Percentiles rank a stretch among this genome's conserved stretches.
phyloP scores from a whole-genome alignment of 2,797 vertebrate genomes.

The Dallia pectoralis region DNA sequence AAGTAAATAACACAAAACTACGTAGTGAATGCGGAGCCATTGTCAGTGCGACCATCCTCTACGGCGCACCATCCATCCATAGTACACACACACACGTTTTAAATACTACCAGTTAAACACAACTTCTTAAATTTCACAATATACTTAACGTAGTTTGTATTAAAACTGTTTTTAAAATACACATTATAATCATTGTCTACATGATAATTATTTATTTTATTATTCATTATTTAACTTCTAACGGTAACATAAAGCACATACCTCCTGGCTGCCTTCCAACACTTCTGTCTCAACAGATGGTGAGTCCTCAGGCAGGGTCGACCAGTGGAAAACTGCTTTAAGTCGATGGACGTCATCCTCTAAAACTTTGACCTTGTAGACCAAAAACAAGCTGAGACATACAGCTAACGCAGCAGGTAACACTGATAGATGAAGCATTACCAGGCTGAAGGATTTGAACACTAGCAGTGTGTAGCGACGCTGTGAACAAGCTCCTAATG shows the following conservation, averaged over 20 bases:
- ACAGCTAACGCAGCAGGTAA: constrained; percentile 55
- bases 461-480: constrained; percentile 53
- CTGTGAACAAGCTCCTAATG: constrained; percentile 26
- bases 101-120: too few relatives aligned
- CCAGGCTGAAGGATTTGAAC: constrained; percentile 35
- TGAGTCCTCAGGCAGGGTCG: constrained; percentile 64
- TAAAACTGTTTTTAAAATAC: too few relatives aligned
- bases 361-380: constrained; percentile 62
- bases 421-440: constrained; percentile 55
- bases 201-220: too few relatives aligned
- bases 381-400: constrained; percentile 62
- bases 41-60: too few relatives aligned
- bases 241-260: constrained; percentile 57
- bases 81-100: too few relatives aligned
- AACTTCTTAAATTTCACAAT: too few relatives aligned
- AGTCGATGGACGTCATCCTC: constrained; percentile 62
- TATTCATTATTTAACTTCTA: too few relatives aligned
- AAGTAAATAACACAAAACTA: too few relatives aligned
- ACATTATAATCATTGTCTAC: too few relatives aligned
- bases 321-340: constrained; percentile 61
- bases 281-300: constrained; percentile 49
- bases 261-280: constrained; percentile 40
- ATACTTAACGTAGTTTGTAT: too few relatives aligned
- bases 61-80: too few relatives aligned
- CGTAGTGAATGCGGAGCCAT: too few relatives aligned